Evolutionary conservation across 2,113 vertebrate species (phyloP), one percentile per base, ranked within the genome.

Genomic region (Pogona vitticeps): DNA sequence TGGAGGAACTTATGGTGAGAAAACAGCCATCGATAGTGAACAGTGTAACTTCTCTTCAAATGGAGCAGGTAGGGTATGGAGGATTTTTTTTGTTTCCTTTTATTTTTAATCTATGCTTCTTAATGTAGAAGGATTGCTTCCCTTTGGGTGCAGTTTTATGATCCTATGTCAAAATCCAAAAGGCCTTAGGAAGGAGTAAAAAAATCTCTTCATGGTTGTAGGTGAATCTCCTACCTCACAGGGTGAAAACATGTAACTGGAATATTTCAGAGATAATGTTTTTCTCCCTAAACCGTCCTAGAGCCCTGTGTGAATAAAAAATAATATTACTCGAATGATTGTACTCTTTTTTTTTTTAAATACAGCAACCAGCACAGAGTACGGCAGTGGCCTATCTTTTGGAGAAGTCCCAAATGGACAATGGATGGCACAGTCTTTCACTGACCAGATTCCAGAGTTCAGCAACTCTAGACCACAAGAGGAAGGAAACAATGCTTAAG

Each of bases 391-490:
- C 0, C 40, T 89, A 0, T 71, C 96, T 14, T 96, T 95, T 0
- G 85, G 95, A 6, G 96, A 96, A 23, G 88, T 97, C 86, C 96
- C 97, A 2, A 97, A 98, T 0, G 97, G 97, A 88, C 98, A 98
- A 68, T 98, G 98, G 98, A 97, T 98, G 97, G 94, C 93, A 0
- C 97, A 97, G 86, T 94, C 97, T 0, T 98, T 98, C 46, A 91
- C 97, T 26, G 98, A 99, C 83, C 97, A 97, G 96, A 97, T 98
- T 91, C 96, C 98, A 18, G 92, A 94, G 46, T 94, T 88, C 73
- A 85, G 0, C 56, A 91, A 93, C 3, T 85, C 72, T 63, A 36
- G 90, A 80, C 83, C 40, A 0, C 93, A 0, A 63, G 95, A 90
- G 42, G 92, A 92, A 90, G 95, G 88, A 79, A 88, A 78, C 91